A percentile compares a stretch with the other conserved stretches of the same genome.
Conservation (phyloP, 1,140 invertebrate genomes). For the Sinella curviseta region DNA sequence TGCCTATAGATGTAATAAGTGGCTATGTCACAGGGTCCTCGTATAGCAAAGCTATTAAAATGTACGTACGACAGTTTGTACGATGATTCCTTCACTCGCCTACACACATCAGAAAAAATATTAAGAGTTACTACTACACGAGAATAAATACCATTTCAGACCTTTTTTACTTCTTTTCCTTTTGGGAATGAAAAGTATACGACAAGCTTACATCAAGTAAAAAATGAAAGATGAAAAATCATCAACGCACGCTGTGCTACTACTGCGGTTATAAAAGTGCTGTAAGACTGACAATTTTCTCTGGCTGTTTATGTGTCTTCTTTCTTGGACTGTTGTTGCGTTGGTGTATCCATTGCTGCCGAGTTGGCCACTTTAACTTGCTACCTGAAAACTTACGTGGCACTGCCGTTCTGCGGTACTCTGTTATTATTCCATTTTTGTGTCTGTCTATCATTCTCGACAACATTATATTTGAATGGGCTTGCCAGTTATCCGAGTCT, state of each 20-base stretch:
- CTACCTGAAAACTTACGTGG: neutral
- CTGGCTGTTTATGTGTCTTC: neutral
- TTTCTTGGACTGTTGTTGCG: neutral
- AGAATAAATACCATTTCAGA: neutral
- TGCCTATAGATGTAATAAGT: no score
- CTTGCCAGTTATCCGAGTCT: neutral
- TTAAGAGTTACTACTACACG: no score
- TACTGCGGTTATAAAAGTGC: neutral
- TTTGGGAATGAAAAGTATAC: neutral
- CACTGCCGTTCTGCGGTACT: no score
- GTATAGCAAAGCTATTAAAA: no score
- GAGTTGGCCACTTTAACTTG: neutral
- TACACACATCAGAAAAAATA: no score
- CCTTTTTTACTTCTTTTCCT: neutral
- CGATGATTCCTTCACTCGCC: no score
- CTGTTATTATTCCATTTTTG: neutral
- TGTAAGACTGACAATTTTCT: neutral
- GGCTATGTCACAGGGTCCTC: no score
- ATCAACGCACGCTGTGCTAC: conserved; percentile 1
- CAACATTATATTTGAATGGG: neutral
- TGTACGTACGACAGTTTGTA: no score
- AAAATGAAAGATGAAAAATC: neutral
- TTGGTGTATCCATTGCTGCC: neutral
- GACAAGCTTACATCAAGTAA: neutral
- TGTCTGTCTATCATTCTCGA: neutral